Conservation (phyloP, 2,797 vertebrate genomes). For the Nyctalus aviator region DNA sequence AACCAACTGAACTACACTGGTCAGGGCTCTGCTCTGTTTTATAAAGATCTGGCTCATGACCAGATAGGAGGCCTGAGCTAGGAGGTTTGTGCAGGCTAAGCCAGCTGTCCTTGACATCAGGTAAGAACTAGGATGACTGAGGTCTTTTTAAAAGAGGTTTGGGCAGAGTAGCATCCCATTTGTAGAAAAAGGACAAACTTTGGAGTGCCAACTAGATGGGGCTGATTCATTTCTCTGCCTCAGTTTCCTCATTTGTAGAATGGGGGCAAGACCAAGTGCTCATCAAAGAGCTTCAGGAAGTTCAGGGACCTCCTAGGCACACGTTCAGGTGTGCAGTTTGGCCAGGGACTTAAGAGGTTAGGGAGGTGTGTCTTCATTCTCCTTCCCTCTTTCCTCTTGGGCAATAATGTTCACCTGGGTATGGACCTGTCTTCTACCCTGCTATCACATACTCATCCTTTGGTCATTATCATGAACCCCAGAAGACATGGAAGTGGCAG, state of each 20-base stretch:
- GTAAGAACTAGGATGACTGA: neutral
- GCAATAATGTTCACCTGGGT: neutral
- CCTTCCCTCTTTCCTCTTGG: neutral
- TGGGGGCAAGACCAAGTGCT: neutral
- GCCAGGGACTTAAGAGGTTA: neutral
- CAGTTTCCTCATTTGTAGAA: slow-evolving; percentile 2
- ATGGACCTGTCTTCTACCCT: neutral
- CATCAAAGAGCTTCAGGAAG: neutral
- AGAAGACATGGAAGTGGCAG: neutral
- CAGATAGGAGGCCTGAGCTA: neutral
- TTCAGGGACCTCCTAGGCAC: neutral
- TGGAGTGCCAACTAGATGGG: neutral
- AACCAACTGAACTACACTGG: neutral
- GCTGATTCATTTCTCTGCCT: neutral
- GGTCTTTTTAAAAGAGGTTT: neutral
- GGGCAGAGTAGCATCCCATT: neutral
- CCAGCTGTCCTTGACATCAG: neutral
- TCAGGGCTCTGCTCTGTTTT: neutral
- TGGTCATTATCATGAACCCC: neutral
- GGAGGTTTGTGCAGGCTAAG: neutral
- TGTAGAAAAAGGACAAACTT: neutral
- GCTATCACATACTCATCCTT: neutral
- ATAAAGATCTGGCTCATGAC: neutral
- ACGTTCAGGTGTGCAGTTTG: neutral
- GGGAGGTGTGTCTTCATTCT: neutral